phyloP scores from a whole-genome alignment of 2,888 invertebrate genomes.

The Cylloceria caligata region DNA sequence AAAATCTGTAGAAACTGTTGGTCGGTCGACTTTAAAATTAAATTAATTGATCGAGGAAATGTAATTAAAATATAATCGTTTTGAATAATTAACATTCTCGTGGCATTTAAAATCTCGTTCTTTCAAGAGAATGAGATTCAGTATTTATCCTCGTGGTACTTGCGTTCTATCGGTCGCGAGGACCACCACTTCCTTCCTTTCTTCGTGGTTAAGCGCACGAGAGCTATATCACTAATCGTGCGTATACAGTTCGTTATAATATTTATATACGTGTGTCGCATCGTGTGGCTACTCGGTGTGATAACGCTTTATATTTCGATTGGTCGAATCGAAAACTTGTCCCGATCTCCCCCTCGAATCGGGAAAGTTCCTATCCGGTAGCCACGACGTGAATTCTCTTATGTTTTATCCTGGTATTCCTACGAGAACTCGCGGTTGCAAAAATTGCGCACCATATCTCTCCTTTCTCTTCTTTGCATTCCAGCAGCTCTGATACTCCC shows the following conservation, averaged over 20 bases:
- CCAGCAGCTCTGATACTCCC: slow-evolving; percentile 18
- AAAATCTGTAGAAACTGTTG: neutral
- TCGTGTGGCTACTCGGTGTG: slow-evolving; percentile 27
- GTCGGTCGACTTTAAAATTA: neutral
- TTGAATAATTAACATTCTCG: neutral
- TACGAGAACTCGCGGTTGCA: slow-evolving; percentile 51
- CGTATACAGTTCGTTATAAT: slow-evolving; percentile 53
- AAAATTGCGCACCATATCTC: slow-evolving; percentile 41
- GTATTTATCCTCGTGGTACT: slow-evolving; percentile 1
- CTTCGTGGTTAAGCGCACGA: slow-evolving; percentile 53
- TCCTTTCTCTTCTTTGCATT: slow-evolving; percentile 44
- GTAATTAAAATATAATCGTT: neutral
- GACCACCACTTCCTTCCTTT: slow-evolving; percentile 72
- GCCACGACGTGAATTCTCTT: slow-evolving; percentile 6
- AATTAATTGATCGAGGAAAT: neutral
- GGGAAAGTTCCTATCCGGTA: slow-evolving; percentile 57
- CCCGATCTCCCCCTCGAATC: slow-evolving; percentile 35
- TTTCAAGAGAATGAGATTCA: neutral
- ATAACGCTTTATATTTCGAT: slow-evolving; percentile 46
- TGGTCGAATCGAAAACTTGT: slow-evolving; percentile 35
- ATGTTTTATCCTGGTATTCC: slow-evolving; percentile 42
- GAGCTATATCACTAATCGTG: slow-evolving; percentile 34
- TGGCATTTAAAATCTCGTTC: neutral
- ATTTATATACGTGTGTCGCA: slow-evolving; percentile 13
- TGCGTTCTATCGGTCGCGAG: slow-evolving; percentile 28